Evolutionary conservation across 2,888 invertebrate genomes (phyloP).

Genomic region (Phymatocera aterrima): DNA sequence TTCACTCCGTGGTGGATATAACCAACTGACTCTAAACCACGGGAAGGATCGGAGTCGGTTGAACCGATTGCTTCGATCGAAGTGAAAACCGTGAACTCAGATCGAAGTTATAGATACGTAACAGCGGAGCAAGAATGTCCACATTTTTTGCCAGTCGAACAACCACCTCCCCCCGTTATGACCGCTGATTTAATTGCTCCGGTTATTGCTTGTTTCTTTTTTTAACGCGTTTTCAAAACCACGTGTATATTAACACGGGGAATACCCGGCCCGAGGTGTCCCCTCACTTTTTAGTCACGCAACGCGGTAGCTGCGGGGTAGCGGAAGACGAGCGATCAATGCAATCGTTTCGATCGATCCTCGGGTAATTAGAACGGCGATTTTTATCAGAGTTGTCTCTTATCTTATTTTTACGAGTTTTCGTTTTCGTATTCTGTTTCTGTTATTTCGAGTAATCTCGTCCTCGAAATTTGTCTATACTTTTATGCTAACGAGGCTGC

Average conservation of each 20-base stretch:
- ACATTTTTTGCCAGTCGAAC: conserved; percentile 8
- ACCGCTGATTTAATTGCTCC: neutral
- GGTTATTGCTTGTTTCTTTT: neutral
- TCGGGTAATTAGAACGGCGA: neutral
- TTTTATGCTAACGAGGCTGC: neutral
- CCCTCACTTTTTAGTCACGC: no score
- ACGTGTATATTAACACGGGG: no score
- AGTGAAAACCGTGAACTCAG: conserved; percentile 47
- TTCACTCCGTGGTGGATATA: neutral
- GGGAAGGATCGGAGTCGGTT: neutral
- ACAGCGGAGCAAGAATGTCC: conserved; percentile 58
- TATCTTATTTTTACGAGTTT: neutral
- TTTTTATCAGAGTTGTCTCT: neutral
- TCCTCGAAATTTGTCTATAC: neutral
- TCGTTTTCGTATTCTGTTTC: neutral
- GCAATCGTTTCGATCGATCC: neutral
- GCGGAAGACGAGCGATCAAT: no score
- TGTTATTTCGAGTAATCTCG: conserved; percentile 47
- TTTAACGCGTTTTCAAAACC: no score
- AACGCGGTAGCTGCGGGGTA: no score
- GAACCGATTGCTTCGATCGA: neutral
- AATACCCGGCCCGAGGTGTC: no score
- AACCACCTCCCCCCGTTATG: neutral
- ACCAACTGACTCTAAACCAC: neutral
- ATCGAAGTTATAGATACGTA: conserved; percentile 59